Percentiles rank a stretch among this genome's conserved stretches.
Evolutionary conservation across 1,140 invertebrate genomes (phyloP).

Genomic region (Calliphora vicina): DNA sequence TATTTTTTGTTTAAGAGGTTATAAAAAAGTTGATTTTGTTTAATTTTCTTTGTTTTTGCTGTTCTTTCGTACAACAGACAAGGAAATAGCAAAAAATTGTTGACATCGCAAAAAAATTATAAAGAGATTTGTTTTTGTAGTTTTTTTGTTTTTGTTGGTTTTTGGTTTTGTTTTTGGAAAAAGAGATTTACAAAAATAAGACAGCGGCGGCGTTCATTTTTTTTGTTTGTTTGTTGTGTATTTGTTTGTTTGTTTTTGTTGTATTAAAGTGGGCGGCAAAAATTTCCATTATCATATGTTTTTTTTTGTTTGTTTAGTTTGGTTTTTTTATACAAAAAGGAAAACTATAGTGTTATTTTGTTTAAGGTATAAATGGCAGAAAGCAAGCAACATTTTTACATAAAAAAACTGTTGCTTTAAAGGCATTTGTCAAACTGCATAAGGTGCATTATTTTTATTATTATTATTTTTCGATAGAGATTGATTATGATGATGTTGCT

Average conservation of each 20-base stretch:
- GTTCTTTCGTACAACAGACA: neutral
- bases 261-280: constrained; percentile 33
- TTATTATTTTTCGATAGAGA: neutral
- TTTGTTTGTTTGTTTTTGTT: constrained; percentile 15
- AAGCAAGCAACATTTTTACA: constrained; percentile 34
- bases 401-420: constrained; percentile 36
- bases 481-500: constrained; percentile 33
- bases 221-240: constrained; percentile 41
- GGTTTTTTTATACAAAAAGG: constrained; percentile 13
- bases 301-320: neutral
- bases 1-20: constrained; percentile 24
- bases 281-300: constrained; percentile 27
- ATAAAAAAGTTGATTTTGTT: constrained; percentile 20
- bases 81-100: constrained; percentile 56
- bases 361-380: constrained; percentile 33
- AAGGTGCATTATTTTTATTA: constrained; percentile 42
- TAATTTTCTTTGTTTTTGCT: constrained; percentile 14
- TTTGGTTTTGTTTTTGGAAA: constrained; percentile 2
- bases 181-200: constrained; percentile 41
- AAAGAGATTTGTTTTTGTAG: constrained; percentile 14
- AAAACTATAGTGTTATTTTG: constrained; percentile 16
- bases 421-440: constrained; percentile 55
- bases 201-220: constrained; percentile 45
- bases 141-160: neutral
- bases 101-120: constrained; percentile 59